Percentiles rank a stretch among this genome's conserved stretches.
Conservation (phyloP, 2,113 vertebrate species). For the Hyperoodon ampullatus region DNA sequence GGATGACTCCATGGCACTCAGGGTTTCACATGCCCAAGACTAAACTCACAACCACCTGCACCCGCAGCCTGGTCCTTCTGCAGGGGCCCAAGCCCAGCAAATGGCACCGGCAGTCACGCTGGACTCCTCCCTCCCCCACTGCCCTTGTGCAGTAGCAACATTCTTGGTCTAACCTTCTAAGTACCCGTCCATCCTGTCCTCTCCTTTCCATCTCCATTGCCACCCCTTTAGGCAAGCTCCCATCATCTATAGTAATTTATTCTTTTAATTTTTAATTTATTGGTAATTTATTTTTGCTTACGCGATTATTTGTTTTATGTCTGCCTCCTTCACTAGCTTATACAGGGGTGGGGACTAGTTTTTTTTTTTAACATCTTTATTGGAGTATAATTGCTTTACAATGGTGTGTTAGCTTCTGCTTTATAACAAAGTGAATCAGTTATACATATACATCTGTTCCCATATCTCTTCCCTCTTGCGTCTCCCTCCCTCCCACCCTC, state of each 20-base stretch:
- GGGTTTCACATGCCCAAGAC: background rate
- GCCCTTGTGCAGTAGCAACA: fast-evolving
- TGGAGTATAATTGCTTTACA: too few relatives aligned
- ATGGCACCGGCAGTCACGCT: background rate
- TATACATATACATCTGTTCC: too few relatives aligned
- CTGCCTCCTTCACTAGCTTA: background rate
- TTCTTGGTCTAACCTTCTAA: background rate
- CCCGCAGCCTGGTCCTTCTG: background rate
- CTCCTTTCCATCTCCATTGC: background rate
- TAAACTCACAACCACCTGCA: background rate
- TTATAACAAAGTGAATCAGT: too few relatives aligned
- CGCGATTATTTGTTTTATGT: background rate
- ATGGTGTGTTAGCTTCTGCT: too few relatives aligned
- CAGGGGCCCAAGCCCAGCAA: background rate
- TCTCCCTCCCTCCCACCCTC: too few relatives aligned
- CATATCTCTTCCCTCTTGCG: too few relatives aligned
- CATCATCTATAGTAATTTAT: background rate
- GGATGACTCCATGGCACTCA: background rate
- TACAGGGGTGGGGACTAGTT: background rate
- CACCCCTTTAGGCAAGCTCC: background rate
- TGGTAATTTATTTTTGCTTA: constrained; percentile 8
- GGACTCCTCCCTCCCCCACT: background rate
- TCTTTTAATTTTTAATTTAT: background rate
- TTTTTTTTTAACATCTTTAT: too few relatives aligned
- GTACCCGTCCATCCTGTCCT: background rate